Evolutionary conservation across 2,113 vertebrate species (phyloP).

Genomic region (Prochilodus magdalenae): DNA sequence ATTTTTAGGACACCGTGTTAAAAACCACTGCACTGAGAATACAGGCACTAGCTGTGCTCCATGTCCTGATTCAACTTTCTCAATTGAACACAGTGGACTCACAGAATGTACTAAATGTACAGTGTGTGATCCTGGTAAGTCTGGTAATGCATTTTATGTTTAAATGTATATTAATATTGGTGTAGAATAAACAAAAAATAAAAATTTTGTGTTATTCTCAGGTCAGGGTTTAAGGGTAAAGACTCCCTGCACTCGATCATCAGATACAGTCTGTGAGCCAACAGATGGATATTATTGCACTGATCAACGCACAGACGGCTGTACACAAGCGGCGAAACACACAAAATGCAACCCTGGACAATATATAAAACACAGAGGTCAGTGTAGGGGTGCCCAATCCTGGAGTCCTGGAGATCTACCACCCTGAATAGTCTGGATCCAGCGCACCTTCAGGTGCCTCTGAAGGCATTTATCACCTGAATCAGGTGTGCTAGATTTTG

Average conservation of each 20-base stretch:
- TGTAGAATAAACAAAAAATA: no score
- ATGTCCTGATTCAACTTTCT: conserved; percentile 31
- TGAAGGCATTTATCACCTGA: no score
- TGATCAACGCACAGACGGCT: conserved; percentile 3
- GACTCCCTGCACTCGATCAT: conserved; percentile 29
- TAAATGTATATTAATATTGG: no score
- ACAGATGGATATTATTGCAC: conserved; percentile 50
- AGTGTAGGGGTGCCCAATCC: not conserved
- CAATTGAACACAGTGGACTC: conserved; percentile 16
- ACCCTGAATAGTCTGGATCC: no score
- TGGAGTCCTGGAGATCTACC: no score
- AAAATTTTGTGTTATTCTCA: conserved; percentile 10
- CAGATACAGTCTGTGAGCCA: conserved; percentile 50
- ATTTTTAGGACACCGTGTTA: conserved; percentile 19
- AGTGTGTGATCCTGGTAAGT: conserved; percentile 42
- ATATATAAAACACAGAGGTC: conserved; percentile 50
- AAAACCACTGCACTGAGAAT: conserved; percentile 25
- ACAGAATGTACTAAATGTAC: conserved; percentile 3
- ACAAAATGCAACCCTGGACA: conserved; percentile 45
- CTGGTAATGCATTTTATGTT: not conserved
- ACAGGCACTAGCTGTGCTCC: conserved; percentile 18
- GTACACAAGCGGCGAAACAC: conserved; percentile 40
- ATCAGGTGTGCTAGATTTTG: no score
- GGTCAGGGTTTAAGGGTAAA: conserved; percentile 39
- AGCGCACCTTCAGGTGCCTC: no score